Percentiles rank a stretch among this genome's conserved stretches.
Evolutionary conservation across 2,113 vertebrate genomes (phyloP).

Genomic region (rabbit (Oryctolagus cuniculus)): DNA sequence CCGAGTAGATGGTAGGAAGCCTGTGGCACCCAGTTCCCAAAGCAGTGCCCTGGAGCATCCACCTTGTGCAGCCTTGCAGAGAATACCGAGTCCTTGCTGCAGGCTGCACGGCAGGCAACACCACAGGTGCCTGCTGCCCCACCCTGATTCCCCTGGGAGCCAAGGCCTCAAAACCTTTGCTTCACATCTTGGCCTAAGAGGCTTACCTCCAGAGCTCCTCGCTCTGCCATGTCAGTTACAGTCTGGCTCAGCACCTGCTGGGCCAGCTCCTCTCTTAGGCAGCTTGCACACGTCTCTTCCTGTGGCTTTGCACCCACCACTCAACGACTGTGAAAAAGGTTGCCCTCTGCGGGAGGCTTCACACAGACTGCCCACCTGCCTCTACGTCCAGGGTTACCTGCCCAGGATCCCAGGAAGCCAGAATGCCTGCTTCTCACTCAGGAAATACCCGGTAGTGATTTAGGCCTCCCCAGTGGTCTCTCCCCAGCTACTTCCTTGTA

Average conservation of each 20-base stretch:
- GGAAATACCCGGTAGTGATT: not conserved
- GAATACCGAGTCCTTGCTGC: not conserved
- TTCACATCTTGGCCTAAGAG: not conserved
- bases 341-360: not conserved
- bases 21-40: not conserved
- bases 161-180: not conserved
- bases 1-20: not conserved
- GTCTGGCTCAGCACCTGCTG: accelerated
- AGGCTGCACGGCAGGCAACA: accelerated
- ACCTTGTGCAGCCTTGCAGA: not conserved
- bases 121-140: not conserved
- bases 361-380: not conserved
- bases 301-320: not conserved
- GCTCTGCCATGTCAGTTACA: no score
- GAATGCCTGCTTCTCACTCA: not conserved
- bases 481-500: not conserved
- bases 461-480: not conserved
- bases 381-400: not conserved
- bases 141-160: not conserved
- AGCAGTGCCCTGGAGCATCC: not conserved
- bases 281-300: not conserved
- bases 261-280: not conserved
- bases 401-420: not conserved
- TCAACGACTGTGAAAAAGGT: not conserved
- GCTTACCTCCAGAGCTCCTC: not conserved